A percentile compares a stretch with the other conserved stretches of the same genome.
These are phyloP conservation scores for Eurytoma adleriae DNA, from an alignment of 2,888 invertebrate genomes.

Conservation along the genomic window DNA sequence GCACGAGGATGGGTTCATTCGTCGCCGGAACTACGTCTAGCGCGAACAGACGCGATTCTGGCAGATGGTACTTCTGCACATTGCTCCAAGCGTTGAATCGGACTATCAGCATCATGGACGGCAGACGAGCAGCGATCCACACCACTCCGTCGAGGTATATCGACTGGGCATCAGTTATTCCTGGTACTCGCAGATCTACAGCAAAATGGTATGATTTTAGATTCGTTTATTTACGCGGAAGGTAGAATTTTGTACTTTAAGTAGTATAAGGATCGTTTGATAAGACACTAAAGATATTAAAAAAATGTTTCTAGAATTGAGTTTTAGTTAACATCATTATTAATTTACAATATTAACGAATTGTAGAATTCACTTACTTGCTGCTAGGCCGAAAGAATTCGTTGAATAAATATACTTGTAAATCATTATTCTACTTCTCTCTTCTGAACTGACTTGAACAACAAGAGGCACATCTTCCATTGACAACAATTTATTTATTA, in stretches of 20 bases:
- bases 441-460: conserved; percentile 52
- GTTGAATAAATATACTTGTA: conserved; percentile 26
- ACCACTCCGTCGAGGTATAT: conserved; percentile 55
- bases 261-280: no score
- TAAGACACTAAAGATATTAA: no score
- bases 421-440: conserved; percentile 55
- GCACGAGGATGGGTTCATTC: conserved; percentile 64
- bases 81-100: conserved; percentile 61
- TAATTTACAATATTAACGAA: conserved; percentile 7
- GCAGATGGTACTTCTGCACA: conserved; percentile 42
- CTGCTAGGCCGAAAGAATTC: conserved; percentile 21
- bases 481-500: conserved; percentile 50
- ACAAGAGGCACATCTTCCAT: conserved; percentile 42
- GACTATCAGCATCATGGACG: conserved; percentile 62
- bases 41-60: conserved; percentile 14
- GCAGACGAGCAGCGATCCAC: conserved; percentile 65
- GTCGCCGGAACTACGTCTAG: conserved; percentile 9
- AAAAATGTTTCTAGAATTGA: no score
- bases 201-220: not conserved
- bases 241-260: no score
- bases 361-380: conserved; percentile 44
- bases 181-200: conserved; percentile 62
- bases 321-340: not conserved
- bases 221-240: not conserved
- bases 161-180: conserved; percentile 61